Evolutionary conservation across 2,113 vertebrate species (phyloP).

Genomic region (Hippocampus guttulatus): DNA sequence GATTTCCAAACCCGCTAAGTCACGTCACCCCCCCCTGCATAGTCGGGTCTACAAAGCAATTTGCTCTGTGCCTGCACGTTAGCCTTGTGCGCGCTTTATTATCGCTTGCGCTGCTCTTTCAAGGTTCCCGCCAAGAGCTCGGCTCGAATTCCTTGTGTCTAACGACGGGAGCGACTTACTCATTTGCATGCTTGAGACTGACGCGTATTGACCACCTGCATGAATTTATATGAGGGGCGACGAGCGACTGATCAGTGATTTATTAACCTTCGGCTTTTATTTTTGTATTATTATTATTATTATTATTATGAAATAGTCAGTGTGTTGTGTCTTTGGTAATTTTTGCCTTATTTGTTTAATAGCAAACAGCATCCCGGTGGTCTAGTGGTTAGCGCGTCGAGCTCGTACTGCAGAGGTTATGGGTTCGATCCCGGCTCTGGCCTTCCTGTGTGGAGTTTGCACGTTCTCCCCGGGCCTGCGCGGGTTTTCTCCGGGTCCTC

Average conservation of each 20-base stretch:
- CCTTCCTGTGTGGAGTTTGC: too few species aligned
- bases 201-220: constrained; percentile 25
- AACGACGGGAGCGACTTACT: constrained; percentile 39
- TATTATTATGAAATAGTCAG: neutral
- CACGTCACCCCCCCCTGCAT: constrained; percentile 41
- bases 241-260: constrained; percentile 45
- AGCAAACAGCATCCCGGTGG: too few species aligned
- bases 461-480: too few species aligned
- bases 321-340: neutral
- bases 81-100: constrained; percentile 46
- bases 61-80: constrained; percentile 57
- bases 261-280: constrained; percentile 21
- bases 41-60: constrained; percentile 60
- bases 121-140: constrained; percentile 46
- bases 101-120: constrained; percentile 39
- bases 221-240: constrained; percentile 30
- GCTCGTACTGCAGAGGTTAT: too few species aligned
- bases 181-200: constrained; percentile 33
- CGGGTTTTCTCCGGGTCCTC: too few species aligned
- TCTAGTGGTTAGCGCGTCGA: too few species aligned
- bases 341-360: neutral
- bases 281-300: constrained; percentile 9
- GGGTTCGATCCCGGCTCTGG: too few species aligned
- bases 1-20: too few species aligned
- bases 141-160: constrained; percentile 40